phyloP scores from a whole-genome alignment of 1,140 invertebrate species.

The Drosophila elegans region DNA sequence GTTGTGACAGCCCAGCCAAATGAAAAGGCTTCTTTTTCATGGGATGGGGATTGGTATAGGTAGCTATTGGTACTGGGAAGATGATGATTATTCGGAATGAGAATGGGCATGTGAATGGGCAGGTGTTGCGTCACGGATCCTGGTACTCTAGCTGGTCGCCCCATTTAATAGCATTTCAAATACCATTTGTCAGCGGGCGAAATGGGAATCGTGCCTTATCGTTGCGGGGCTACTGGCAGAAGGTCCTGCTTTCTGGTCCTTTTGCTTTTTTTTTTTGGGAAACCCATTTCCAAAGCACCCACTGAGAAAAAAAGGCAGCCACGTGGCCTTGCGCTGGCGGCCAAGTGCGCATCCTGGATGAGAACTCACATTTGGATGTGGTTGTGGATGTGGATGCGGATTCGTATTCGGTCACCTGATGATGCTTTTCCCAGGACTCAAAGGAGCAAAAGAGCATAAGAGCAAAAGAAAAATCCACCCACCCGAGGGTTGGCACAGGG shows the following conservation, averaged over 20 bases:
- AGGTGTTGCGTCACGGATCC: slow-evolving; percentile 19
- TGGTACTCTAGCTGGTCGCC: slow-evolving; percentile 12
- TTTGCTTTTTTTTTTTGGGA: not conserved
- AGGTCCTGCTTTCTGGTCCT: slow-evolving; percentile 11
- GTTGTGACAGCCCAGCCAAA: slow-evolving; percentile 51
- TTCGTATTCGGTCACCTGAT: slow-evolving; percentile 64
- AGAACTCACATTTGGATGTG: slow-evolving; percentile 4
- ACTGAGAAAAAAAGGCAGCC: slow-evolving; percentile 15
- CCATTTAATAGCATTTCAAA: slow-evolving; percentile 56
- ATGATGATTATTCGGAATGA: not conserved
- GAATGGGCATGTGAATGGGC: slow-evolving; percentile 1
- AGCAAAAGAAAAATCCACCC: slow-evolving; percentile 20
- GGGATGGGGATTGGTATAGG: not conserved
- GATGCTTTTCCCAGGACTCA: slow-evolving; percentile 66
- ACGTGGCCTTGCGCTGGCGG: slow-evolving; percentile 50
- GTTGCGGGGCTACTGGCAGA: slow-evolving; percentile 39
- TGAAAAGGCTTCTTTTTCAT: slow-evolving; percentile 22
- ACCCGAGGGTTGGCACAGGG: slow-evolving; percentile 7
- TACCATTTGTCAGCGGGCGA: slow-evolving; percentile 60
- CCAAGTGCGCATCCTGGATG: slow-evolving; percentile 43
- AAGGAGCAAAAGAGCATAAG: not conserved
- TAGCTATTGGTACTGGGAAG: not conserved
- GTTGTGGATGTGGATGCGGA: not conserved
- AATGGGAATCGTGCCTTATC: slow-evolving; percentile 70
- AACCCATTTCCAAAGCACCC: not conserved